Evolutionary conservation across 2,113 vertebrate species (phyloP), one percentile per base, ranked within the genome.

Genomic region (Channa argus): DNA sequence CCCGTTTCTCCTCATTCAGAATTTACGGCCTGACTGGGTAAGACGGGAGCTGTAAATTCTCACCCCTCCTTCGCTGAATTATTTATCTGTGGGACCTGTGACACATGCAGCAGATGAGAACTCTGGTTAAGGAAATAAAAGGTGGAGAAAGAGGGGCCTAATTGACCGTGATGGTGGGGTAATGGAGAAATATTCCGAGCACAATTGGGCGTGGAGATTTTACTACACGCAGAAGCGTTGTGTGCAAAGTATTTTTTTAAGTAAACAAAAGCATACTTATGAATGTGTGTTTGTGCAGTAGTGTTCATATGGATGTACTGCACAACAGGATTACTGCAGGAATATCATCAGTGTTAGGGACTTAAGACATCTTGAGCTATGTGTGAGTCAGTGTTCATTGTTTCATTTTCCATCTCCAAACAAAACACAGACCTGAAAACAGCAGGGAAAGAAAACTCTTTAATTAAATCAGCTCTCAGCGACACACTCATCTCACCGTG

Each of bases 41-140:
- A 88, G 91, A 92, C 79, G 87, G 90, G 86, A 82, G 91, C 87
- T 76, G 91, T 94, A 95, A 94, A 94, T 93, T 80, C 80, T 68
- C 51, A 67, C 80, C 74, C 83, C 74, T 45, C 24, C 71, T 59
- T 43, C 74, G 39, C 69, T 94, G 93, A 95, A 95, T 95, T 94
- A 94, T 95, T 94, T 92, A 94, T 94, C 74, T 74, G 74, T 68
- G 15, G 79, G 90, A 70, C 87, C 85, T 77, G 84, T 92, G 93
- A 93, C 91, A 92, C 91, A 88, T 89, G 93, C 91, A 89, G 92
- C 89, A 90, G 89, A 95, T 94, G 93, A 94, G 87, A 89, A 92
- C 89, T 89, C 90, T 92, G 92, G 85, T 94, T 94, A 93, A 93
- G 91, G 91, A 93, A 92, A 94, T 94, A 94, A 94, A 94, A 94